Evolutionary conservation across 2,888 invertebrate species (phyloP).

Genomic region (Acholoe squamosa): DNA sequence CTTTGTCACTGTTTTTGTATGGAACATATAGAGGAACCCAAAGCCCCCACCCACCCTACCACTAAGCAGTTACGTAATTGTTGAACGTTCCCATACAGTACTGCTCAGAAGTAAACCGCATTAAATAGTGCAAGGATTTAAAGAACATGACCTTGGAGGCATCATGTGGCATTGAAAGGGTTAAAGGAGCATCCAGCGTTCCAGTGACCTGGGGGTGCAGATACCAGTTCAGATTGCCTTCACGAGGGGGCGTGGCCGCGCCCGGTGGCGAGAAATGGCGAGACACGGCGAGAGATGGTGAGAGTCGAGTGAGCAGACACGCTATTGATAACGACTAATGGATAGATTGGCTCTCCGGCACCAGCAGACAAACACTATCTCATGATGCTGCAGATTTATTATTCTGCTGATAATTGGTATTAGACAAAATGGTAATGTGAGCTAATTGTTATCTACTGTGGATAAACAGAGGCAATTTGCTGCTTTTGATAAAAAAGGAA

Average conservation of each 20-base stretch:
- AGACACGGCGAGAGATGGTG: constrained; percentile 30
- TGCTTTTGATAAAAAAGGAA: too few species aligned
- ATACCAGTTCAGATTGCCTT: constrained; percentile 10
- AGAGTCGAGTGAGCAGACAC: background rate
- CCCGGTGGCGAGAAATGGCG: constrained; percentile 49
- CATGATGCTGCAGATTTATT: background rate
- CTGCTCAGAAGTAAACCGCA: too few species aligned
- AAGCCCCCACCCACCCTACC: too few species aligned
- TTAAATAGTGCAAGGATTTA: too few species aligned
- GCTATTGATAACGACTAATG: background rate
- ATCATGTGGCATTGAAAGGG: background rate
- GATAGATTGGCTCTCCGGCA: background rate
- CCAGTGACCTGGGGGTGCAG: background rate
- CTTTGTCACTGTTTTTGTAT: too few species aligned
- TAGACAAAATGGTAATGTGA: background rate
- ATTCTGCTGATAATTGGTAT: background rate
- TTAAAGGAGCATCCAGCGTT: background rate
- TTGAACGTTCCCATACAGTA: too few species aligned
- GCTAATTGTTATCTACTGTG: constrained; percentile 1
- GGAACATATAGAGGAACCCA: too few species aligned
- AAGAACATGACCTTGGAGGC: background rate
- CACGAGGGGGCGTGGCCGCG: constrained; percentile 45
- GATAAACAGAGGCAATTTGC: background rate
- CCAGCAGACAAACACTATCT: background rate
- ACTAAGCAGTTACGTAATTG: too few species aligned